Conservation (phyloP, 2,888 invertebrate genomes). For the Julus scanicus region DNA sequence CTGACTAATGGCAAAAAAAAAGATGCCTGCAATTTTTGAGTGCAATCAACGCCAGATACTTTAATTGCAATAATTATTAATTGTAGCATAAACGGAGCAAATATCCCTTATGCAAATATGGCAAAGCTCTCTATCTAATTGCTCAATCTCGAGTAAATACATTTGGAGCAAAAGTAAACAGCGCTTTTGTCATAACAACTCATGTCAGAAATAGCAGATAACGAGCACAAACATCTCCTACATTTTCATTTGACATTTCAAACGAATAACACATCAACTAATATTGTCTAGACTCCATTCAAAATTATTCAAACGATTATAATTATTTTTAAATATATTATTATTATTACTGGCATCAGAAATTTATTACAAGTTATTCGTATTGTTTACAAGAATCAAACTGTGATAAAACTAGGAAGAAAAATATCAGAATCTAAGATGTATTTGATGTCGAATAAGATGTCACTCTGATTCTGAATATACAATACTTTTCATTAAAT, state of each 20-base stretch:
- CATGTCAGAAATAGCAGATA: not conserved
- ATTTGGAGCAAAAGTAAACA: not conserved
- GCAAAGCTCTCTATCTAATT: slow-evolving; percentile 7
- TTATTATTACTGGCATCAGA: too few species aligned
- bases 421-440: too few species aligned
- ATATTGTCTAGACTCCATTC: not conserved
- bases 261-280: not conserved
- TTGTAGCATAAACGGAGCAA: slow-evolving; percentile 22
- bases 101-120: slow-evolving; percentile 17
- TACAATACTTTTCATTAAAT: too few species aligned
- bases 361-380: too few species aligned
- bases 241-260: too few species aligned
- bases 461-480: too few species aligned
- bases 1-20: too few species aligned
- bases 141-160: slow-evolving; percentile 29
- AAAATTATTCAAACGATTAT: not conserved
- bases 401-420: too few species aligned
- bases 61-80: slow-evolving; percentile 42
- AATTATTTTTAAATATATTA: too few species aligned
- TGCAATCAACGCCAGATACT: not conserved
- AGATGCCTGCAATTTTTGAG: too few species aligned
- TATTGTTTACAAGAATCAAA: too few species aligned
- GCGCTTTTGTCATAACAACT: not conserved
- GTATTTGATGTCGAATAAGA: too few species aligned
- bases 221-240: not conserved